Evolutionary conservation across 2,113 vertebrate species (phyloP).

Genomic region (Arothron firmamentum): DNA sequence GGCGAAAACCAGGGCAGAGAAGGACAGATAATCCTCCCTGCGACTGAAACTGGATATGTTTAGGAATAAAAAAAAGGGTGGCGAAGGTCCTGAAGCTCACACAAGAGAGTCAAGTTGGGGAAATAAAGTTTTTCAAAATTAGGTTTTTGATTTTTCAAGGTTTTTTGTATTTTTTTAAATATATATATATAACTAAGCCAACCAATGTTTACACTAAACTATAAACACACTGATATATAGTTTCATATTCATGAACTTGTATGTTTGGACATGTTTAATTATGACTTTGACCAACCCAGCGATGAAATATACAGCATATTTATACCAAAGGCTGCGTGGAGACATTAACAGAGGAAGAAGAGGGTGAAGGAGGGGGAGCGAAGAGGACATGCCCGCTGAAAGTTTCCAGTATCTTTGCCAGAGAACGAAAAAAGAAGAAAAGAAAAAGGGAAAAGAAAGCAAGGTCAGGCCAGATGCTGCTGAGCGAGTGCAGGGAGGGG

Average conservation of each 20-base stretch:
- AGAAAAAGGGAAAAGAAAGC: constrained; percentile 32
- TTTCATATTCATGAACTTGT: no score
- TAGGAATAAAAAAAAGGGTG: no score
- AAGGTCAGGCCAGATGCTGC: constrained; percentile 53
- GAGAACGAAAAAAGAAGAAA: constrained; percentile 41
- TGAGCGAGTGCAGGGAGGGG: constrained; percentile 49
- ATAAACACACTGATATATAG: no score
- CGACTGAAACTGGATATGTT: neutral
- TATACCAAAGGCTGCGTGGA: constrained; percentile 4
- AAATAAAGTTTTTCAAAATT: no score
- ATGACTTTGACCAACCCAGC: neutral
- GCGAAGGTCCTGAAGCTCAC: no score
- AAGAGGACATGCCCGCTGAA: constrained; percentile 53
- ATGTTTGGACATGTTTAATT: no score
- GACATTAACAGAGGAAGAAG: constrained; percentile 29
- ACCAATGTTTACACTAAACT: no score
- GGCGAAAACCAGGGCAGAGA: constrained; percentile 28
- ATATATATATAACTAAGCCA: neutral
- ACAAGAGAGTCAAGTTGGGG: no score
- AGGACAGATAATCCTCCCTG: constrained; percentile 2
- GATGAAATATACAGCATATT: constrained; percentile 16
- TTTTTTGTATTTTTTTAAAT: neutral
- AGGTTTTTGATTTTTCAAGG: neutral
- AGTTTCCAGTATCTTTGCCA: constrained; percentile 66
- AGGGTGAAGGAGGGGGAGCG: constrained; percentile 10